These are phyloP conservation scores for Phocoena phocoena DNA, from an alignment of 2,113 vertebrate species.

Conservation along the genomic window DNA sequence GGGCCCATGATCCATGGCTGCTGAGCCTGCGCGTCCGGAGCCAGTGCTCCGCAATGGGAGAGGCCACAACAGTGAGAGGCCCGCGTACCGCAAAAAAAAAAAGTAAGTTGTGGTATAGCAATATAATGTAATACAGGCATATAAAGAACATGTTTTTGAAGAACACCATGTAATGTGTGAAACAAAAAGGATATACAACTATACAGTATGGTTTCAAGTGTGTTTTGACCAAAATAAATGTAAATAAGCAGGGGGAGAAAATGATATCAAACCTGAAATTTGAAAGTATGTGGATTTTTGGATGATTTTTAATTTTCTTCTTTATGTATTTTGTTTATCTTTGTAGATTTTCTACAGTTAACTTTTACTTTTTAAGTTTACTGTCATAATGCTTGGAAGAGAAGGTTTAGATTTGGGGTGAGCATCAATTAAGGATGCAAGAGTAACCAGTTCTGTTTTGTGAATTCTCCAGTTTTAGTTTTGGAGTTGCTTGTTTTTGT, in stretches of 20 bases:
- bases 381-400: neutral
- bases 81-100: too few species aligned
- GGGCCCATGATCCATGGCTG: too few species aligned
- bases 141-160: neutral
- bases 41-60: too few species aligned
- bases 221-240: neutral
- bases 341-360: neutral
- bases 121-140: neutral
- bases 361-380: neutral
- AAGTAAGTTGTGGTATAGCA: neutral
- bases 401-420: neutral
- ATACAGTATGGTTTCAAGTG: neutral
- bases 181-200: neutral
- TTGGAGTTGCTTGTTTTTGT: neutral
- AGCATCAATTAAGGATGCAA: neutral
- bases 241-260: fast-evolving
- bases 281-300: neutral
- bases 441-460: neutral
- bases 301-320: neutral
- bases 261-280: neutral
- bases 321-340: neutral
- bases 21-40: too few species aligned
- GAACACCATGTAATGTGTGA: neutral
- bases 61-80: too few species aligned
- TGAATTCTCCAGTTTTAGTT: neutral